Evolutionary conservation across 1,140 invertebrate species (phyloP), one percentile per base, ranked within the genome.

Genomic region (Triops cancriformis): DNA sequence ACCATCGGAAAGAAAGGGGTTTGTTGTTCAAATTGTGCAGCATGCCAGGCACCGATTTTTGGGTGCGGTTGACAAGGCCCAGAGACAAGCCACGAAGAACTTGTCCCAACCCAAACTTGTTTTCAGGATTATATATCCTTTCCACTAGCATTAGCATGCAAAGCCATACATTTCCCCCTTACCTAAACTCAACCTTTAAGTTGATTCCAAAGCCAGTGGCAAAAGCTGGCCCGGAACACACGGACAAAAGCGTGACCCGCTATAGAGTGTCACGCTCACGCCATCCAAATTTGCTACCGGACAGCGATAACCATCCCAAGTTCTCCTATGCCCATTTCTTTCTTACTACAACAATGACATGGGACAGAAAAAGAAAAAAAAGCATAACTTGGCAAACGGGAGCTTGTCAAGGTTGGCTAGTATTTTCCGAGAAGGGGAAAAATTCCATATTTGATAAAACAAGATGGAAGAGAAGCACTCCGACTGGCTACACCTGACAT

Each of bases 61-160:
- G 51, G 51, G 51, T 64, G 51, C 51, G 51, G 51, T 64, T 64
- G 51, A 64, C 51, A 64, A 64, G 51, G 51, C 23, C 51, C 51
- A 64, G 51, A 64, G 51, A 64, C 51, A 64, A 23, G n/a, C 51
- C 51, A 64, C 51, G 51, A 23, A 64, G 51, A 23, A 64, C 51
- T 64, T 64, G 51, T 64, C 51, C 51, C 51, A 64, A 64, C 51
- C 51, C 51, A 64, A 64, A 64, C 51, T 64, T 64, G 51, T 64
- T 64, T 64, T 37, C 18, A 23, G 51, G 51, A 23, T 64, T 64
- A 23, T 64, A 64, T 64, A 37, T 37, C 31, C 31, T 37, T n/a
- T 64, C 51, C 51, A 64, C 31, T 64, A 64, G 51, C 14, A 64
- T 64, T 64, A 64, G 51, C 51, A 64, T 64, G 51, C 51, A 64